Base-by-base conservation (phyloP, 1,140 invertebrate genomes). In the Tenebrio molitor region DNA sequence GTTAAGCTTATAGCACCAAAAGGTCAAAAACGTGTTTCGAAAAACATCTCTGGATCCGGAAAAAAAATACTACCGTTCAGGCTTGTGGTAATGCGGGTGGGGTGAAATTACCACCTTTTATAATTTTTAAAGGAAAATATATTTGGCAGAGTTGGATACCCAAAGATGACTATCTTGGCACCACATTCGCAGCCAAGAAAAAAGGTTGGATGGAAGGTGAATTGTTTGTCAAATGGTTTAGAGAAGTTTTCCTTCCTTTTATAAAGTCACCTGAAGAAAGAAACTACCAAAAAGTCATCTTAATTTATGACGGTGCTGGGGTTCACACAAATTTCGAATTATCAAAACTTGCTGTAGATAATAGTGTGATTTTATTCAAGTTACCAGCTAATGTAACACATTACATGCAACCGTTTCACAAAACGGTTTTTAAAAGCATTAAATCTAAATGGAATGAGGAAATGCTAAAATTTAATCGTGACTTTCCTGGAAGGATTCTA, bases 361-460 rank as follows among this genome's bases (percentile, higher is more conserved):
- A 62, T 62, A n/a, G 21, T 62, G 50, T 62, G 3, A n/a, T 62
- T n/a, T 19, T 62, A 25, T 16, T 62, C 5, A 62, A 62, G 19
- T 23, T 19, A 19, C 50, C 17, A 10, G 3, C n/a, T 16, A 62
- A 62, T 62, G 21, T 62, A 23, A 62, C 50, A 62, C 50, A 62
- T 62, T 62, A 62, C 16, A 62, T 62, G 10, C 50, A 62, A n/a
- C n/a, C 17, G 23, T 23, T 62, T 10, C 2, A 62, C 23, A 62
- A 62, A 25, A 14, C 10, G 12, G n/a, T 12, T 17, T 62, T 62
- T n/a, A 62, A 62, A n/a, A 5, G 2, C 3, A 15, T 62, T 6
- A 62, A 62, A 25, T 16, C 16, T 2, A 7, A 3, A 19, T 62
- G 50, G 50, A 62, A 62, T 19, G n/a, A 46, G n/a, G 14, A 15